phyloP scores from a whole-genome alignment of 2,888 invertebrate genomes.

The Ornithoptera priamus region DNA sequence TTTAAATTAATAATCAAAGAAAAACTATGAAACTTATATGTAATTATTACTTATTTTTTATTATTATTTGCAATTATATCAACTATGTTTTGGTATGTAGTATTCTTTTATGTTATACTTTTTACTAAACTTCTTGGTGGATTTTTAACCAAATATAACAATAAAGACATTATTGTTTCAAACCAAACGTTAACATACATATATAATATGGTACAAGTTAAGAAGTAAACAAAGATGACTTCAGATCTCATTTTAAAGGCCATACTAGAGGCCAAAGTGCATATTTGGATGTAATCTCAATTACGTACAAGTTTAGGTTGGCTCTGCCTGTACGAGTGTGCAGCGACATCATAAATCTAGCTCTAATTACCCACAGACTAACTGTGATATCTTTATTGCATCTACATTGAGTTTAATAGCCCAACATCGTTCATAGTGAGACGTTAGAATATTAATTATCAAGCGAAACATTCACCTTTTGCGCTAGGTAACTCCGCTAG shows the following conservation, averaged over 20 bases:
- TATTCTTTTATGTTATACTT: no score
- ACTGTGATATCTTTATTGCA: conserved; percentile 65
- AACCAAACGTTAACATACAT: no score
- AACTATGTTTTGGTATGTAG: no score
- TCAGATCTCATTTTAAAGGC: conserved; percentile 4
- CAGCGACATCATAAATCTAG: conserved; percentile 55
- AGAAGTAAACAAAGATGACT: conserved; percentile 12
- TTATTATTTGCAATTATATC: no score
- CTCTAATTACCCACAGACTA: conserved; percentile 57
- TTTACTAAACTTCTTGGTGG: no score
- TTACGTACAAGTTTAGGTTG: conserved; percentile 42
- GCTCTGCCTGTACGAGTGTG: conserved; percentile 45
- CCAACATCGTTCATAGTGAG: conserved; percentile 38
- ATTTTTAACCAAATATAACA: no score
- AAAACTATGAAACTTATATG: no score
- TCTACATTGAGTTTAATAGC: conserved; percentile 57
- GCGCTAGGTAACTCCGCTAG: conserved; percentile 16
- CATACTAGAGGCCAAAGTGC: conserved; percentile 4
- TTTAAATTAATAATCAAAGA: no score
- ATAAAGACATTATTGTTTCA: no score
- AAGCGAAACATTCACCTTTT: conserved; percentile 33
- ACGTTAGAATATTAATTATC: conserved; percentile 42
- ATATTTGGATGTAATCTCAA: conserved; percentile 40
- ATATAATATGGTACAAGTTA: no score
- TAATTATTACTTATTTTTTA: no score